Base-by-base conservation (phyloP, 2,888 invertebrate species). In the Thereva nobilitata region DNA sequence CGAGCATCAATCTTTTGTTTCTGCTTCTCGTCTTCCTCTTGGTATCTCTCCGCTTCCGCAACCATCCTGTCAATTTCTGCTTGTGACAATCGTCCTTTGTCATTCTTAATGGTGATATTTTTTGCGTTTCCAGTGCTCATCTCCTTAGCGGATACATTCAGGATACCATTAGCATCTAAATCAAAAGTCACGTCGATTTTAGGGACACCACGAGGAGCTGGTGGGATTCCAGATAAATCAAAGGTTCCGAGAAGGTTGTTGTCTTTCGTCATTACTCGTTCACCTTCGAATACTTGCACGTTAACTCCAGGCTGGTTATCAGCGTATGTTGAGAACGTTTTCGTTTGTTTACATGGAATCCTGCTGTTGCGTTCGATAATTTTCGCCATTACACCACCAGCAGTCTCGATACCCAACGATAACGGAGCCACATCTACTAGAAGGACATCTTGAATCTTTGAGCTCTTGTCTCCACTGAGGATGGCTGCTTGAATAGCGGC, bases 221-320 rank as follows among this genome's bases (percentile, higher is more conserved):
- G 96, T 1, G 97, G 95, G 76, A 97, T 97, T 42, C 96, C 96
- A 5, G 92, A 91, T 63, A 98, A 85, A 80, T 97, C 95, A 81
- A 98, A 98, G 79, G 93, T 97, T 66, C 97, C 97, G 70, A 98
- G 86, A 52, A 94, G 84, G 80, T 97, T 93, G 84, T 96, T 96
- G 80, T 95, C 95, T 76, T 91, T 93, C 72, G 95, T 95, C 93
- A 95, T 91, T 52, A 93, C 92, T 44, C 92, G 83, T 79, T 91
- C 91, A 40, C 91, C 91, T 77, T 92, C 89, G 76, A 85, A 88
- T 10, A 89, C 89, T 77, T 89, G 88, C 68, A 91, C 86, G 35
- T 86, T 86, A 52, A 91, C 90, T 0, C 86, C 89, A 0, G 89
- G 85, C 78, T 93, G 92, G 80, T 92, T 92, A 82, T 93, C 92